Evolutionary conservation across 2,797 vertebrate genomes (phyloP), one percentile per base, ranked within the genome.

Genomic region (Urocyon cinereoargenteus): DNA sequence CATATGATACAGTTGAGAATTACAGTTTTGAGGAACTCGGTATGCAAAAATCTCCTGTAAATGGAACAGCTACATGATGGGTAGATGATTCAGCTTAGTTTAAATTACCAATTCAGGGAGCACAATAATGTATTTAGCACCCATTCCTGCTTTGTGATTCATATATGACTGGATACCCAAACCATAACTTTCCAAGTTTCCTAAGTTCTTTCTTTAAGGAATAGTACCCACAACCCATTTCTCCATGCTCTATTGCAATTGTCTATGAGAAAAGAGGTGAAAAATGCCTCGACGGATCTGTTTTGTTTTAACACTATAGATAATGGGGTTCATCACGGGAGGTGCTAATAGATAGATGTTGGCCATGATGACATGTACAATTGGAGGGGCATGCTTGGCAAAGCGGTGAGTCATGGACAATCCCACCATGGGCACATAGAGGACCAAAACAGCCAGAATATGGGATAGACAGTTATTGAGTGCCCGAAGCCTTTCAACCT

Each of bases 251-350:
- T n/a, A 15, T 36, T 59, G 7, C 70, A 75, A 75, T 6, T 6
- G 8, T 75, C 70, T 88, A 12, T 6, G 49, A 92, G 2, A 34
- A 55, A 91, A n/a, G 11, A 83, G 57, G 45, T 62, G 78, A 34
- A 62, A 12, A 40, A 84, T 94, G 5, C 57, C 40, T 59, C 26
- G 9, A 55, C n/a, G 4, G 24, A 91, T 91, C 45, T 93, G 64
- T 51, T 91, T 94, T 12, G 83, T 94, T 49, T 93, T 96, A 3
- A 94, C 34, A 18, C 62, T 92, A 24, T 96, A 97, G 24, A 97
- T 34, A 22, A 97, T 64, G n/a, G 94, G 83, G 22, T 97, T 96
- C 26, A 91, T 77, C 62, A 93, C 57, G 26, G 75, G 96, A 53
- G 82, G 90, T 31, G 70, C 61, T 9, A 91, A 68, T 10, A 97